A percentile compares a stretch with the other conserved stretches of the same genome.
These are phyloP conservation scores for Globia sparganii DNA, from an alignment of 2,888 invertebrate species.

Conservation along the genomic window DNA sequence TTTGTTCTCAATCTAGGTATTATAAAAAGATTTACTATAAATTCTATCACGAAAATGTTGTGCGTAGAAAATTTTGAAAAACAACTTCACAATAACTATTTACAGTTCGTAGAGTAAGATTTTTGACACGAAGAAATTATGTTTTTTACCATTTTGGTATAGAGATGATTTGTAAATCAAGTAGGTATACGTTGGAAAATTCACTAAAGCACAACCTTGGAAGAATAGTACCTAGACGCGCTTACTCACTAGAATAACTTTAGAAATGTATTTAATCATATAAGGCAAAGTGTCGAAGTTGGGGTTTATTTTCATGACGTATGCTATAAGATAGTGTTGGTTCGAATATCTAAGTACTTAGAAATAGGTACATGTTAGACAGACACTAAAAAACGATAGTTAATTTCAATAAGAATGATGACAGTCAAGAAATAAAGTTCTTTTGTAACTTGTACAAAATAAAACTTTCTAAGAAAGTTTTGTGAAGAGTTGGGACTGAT, in stretches of 20 bases:
- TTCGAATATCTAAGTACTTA: conserved; percentile 65
- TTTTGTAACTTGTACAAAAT: conserved; percentile 44
- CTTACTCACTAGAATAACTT: conserved; percentile 87
- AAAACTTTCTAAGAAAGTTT: conserved; percentile 52
- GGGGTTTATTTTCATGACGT: conserved; percentile 84
- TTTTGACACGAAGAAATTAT: conserved; percentile 74
- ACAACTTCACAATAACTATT: conserved; percentile 75
- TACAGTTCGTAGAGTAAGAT: conserved; percentile 79
- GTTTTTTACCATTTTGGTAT: conserved; percentile 71
- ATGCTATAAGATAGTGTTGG: conserved; percentile 70
- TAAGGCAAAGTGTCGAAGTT: conserved; percentile 90
- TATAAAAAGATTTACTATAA: conserved; percentile 75
- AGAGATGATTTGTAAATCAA: conserved; percentile 75
- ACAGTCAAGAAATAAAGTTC: conserved; percentile 38
- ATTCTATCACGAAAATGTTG: conserved; percentile 86
- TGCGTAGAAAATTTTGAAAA: conserved; percentile 87
- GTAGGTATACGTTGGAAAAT: conserved; percentile 82
- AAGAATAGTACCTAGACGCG: conserved; percentile 89
- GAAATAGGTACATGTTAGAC: conserved; percentile 58
- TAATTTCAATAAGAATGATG: conserved; percentile 26
- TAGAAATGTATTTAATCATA: conserved; percentile 84
- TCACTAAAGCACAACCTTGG: conserved; percentile 91
- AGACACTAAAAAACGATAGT: conserved; percentile 50
- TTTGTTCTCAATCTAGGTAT: conserved; percentile 71
- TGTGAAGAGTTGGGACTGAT: conserved; percentile 42